These are phyloP conservation scores for Zootermopsis nevadensis DNA, from an alignment of 2,888 invertebrate species.

Conservation along the genomic window DNA sequence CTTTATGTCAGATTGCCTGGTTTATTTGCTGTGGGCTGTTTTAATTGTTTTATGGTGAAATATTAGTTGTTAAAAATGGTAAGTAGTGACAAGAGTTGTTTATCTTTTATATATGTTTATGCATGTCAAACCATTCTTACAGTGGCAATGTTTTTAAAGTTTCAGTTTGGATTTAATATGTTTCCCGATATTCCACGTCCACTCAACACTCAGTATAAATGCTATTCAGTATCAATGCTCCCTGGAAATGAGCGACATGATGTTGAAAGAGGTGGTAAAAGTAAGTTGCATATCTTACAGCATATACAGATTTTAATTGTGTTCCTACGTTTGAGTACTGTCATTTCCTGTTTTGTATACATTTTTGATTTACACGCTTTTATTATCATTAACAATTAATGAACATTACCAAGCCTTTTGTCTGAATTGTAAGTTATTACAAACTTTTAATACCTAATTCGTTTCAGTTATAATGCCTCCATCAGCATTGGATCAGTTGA, in stretches of 20 bases:
- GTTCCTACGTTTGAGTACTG: no score
- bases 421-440: background rate
- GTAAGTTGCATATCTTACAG: slow-evolving; percentile 67
- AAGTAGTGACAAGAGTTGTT: no score
- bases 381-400: no score
- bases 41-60: background rate
- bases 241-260: slow-evolving; percentile 94
- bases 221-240: slow-evolving; percentile 94
- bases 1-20: no score
- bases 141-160: no score
- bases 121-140: no score
- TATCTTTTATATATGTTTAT: background rate
- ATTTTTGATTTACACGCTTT: no score
- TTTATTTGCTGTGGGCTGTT: no score
- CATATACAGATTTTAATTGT: no score
- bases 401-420: background rate
- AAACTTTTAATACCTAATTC: background rate
- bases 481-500: slow-evolving; percentile 92
- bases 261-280: slow-evolving; percentile 96
- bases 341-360: no score
- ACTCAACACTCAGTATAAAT: slow-evolving; percentile 87
- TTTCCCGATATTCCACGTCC: slow-evolving; percentile 86
- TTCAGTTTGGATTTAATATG: slow-evolving; percentile 84
- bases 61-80: no score
- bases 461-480: slow-evolving; percentile 95